Evolutionary conservation across 1,140 invertebrate species (phyloP).

Genomic region (Solenopsis invicta): DNA sequence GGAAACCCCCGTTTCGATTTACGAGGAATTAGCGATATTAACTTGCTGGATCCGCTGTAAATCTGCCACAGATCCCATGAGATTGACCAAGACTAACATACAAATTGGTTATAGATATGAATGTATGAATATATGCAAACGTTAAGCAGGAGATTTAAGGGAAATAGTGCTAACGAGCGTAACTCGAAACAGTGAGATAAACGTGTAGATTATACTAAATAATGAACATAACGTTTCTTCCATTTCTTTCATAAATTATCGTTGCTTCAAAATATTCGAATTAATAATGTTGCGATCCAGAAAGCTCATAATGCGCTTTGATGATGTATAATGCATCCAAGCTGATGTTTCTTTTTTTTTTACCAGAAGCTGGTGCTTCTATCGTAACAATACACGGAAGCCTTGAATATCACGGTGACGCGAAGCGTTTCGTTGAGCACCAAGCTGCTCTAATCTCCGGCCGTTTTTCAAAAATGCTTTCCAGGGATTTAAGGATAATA

Average conservation of each 20-base stretch:
- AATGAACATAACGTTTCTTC: background rate
- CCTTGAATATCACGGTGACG: conserved; percentile 11
- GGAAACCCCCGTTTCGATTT: conserved; percentile 70
- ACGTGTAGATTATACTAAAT: background rate
- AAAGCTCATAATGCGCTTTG: background rate
- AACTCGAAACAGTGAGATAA: background rate
- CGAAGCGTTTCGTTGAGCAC: conserved; percentile 33
- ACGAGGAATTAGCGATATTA: conserved; percentile 82
- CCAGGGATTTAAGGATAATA: conserved; percentile 8
- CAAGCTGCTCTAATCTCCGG: conserved; percentile 33
- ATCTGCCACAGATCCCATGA: conserved; percentile 52
- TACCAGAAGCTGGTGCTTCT: background rate
- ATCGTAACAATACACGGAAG: background rate
- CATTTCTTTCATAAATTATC: background rate
- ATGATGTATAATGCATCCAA: conserved; percentile 11
- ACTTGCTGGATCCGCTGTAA: conserved; percentile 60
- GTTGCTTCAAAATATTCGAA: background rate
- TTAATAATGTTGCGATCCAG: background rate
- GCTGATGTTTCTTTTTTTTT: conserved; percentile 34
- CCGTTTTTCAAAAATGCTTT: conserved; percentile 36
- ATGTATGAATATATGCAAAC: conserved; percentile 1
- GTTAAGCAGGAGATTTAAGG: background rate
- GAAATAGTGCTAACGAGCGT: background rate
- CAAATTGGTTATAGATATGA: conserved; percentile 75
- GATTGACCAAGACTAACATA: conserved; percentile 72